Evolutionary conservation across 2,797 vertebrate genomes (phyloP).

Genomic region (Borostomias antarcticus): DNA sequence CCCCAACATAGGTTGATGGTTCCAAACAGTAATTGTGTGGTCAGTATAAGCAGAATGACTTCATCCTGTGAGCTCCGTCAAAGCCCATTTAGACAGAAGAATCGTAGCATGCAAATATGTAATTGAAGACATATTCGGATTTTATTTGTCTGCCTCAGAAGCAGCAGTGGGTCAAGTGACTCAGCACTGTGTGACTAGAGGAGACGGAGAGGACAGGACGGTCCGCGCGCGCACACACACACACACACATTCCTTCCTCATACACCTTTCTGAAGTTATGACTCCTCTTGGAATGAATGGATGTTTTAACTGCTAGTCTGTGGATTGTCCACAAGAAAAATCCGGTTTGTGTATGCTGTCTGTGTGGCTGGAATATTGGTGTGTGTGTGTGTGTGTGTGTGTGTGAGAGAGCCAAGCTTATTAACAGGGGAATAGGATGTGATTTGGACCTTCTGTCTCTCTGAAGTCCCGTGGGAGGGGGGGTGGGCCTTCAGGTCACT

Average conservation of each 20-base stretch:
- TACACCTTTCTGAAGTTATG: background rate
- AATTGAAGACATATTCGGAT: background rate
- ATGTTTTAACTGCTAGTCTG: background rate
- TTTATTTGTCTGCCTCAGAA: background rate
- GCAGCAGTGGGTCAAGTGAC: constrained; percentile 59
- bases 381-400: background rate
- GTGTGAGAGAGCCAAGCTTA: background rate
- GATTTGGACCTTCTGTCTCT: constrained; percentile 59
- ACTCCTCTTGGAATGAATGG: background rate
- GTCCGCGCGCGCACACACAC: background rate
- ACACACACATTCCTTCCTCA: too few species aligned
- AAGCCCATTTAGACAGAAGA: too few species aligned
- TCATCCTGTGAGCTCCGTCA: too few species aligned
- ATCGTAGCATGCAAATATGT: background rate
- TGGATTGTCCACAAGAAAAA: background rate
- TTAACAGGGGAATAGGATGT: constrained; percentile 22
- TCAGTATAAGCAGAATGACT: background rate
- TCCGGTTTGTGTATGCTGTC: too few species aligned
- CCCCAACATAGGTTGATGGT: background rate
- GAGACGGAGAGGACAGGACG: background rate
- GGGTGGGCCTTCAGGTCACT: background rate
- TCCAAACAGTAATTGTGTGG: background rate
- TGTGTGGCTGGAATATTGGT: background rate
- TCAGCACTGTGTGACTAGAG: constrained; percentile 42
- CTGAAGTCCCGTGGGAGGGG: constrained; percentile 34